A percentile compares a stretch with the other conserved stretches of the same genome.
Conservation (phyloP, 2,888 invertebrate genomes). For the Clostera curtula region DNA sequence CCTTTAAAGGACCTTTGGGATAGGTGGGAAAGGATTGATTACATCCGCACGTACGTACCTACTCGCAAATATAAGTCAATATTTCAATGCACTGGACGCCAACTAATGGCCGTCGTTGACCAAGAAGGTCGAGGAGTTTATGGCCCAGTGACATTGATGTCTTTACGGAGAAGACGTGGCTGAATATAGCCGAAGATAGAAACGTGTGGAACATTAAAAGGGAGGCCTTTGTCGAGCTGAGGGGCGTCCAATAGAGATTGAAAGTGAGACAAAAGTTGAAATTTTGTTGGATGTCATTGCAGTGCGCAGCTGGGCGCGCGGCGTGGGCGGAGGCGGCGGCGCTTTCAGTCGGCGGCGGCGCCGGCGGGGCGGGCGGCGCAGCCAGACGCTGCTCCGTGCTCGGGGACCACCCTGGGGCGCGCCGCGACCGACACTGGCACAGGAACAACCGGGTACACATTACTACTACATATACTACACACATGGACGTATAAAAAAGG, state of each 20-base stretch:
- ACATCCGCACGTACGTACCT: too few species aligned
- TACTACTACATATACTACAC: neutral
- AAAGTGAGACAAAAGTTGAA: neutral
- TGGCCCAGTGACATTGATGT: too few species aligned
- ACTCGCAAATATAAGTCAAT: too few species aligned
- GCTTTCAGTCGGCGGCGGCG: slow-evolving; percentile 61
- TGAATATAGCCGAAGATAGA: too few species aligned
- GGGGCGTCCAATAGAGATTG: neutral
- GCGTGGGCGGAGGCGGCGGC: slow-evolving; percentile 85
- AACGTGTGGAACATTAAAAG: too few species aligned
- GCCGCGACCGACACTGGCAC: slow-evolving; percentile 79
- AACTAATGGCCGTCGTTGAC: too few species aligned
- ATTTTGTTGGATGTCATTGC: slow-evolving; percentile 24
- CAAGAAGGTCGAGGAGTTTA: too few species aligned
- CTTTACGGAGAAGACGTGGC: too few species aligned
- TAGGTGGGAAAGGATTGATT: too few species aligned
- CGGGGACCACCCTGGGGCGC: slow-evolving; percentile 79
- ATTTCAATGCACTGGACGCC: too few species aligned
- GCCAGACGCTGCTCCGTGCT: slow-evolving; percentile 71
- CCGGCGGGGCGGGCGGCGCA: slow-evolving; percentile 70
- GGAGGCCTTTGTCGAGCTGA: too few species aligned
- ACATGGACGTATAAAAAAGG: neutral
- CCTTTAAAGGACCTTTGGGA: too few species aligned
- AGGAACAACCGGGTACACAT: slow-evolving; percentile 85
- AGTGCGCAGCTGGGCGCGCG: slow-evolving; percentile 89